Conservation (phyloP, 2,113 vertebrate species). For the Jacana jacana region DNA sequence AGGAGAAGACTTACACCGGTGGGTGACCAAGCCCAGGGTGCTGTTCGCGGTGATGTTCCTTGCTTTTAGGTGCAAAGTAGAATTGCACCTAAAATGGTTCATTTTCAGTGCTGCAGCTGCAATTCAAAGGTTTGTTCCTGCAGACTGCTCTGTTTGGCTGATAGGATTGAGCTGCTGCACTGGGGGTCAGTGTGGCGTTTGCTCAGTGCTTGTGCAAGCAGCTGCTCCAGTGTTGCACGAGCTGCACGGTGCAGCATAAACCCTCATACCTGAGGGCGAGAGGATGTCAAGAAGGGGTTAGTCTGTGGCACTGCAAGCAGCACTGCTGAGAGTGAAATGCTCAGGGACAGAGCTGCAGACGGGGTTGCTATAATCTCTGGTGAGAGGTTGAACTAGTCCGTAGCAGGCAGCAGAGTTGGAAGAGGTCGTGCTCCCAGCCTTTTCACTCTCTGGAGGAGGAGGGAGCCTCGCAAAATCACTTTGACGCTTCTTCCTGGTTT, state of each 20-base stretch:
- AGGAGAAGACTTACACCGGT: neutral
- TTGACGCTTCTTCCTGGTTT: neutral
- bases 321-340: neutral
- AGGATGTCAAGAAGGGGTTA: neutral
- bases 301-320: neutral
- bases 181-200: rapidly evolving
- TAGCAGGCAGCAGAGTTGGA: neutral
- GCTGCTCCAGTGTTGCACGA: neutral
- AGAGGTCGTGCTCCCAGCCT: neutral
- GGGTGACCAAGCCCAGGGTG: neutral
- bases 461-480: neutral
- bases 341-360: neutral
- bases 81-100: neutral
- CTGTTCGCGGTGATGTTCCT: neutral
- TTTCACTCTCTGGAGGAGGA: neutral
- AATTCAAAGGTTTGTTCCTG: neutral
- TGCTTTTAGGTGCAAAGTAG: neutral
- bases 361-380: neutral
- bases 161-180: neutral
- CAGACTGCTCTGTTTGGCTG: neutral
- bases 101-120: neutral
- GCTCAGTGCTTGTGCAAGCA: neutral
- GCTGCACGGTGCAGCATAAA: rapidly evolving
- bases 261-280: neutral
- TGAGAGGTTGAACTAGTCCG: neutral